These are phyloP conservation scores for Atta colombica DNA, from an alignment of 1,140 invertebrate species.

Conservation along the genomic window DNA sequence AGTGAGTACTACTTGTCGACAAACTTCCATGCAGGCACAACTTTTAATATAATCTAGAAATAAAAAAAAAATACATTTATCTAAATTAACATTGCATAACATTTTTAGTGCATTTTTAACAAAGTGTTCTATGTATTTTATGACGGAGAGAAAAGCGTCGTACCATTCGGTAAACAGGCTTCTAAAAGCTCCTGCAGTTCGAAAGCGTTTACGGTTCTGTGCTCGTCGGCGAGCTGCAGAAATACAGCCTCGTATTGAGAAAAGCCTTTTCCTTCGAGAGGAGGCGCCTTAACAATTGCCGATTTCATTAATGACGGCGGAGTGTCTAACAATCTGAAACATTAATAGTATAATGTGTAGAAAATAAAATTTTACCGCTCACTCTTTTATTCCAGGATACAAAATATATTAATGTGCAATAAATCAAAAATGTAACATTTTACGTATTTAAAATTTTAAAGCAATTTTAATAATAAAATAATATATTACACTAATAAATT, in stretches of 20 bases:
- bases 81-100: not conserved
- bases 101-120: not conserved
- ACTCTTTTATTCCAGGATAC: not conserved
- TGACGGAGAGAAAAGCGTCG: slow-evolving; percentile 45
- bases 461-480: not conserved
- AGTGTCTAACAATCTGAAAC: slow-evolving; percentile 90
- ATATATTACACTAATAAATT: not conserved
- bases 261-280: slow-evolving; percentile 92
- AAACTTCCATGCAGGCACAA: slow-evolving; percentile 96
- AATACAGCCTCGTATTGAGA: slow-evolving; percentile 96
- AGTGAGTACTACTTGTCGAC: slow-evolving; percentile 95
- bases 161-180: slow-evolving; percentile 96
- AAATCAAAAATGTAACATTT: not conserved
- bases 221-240: slow-evolving; percentile 95
- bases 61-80: slow-evolving; percentile 46
- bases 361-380: not conserved
- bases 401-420: slow-evolving; percentile 22
- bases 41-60: slow-evolving; percentile 96
- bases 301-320: slow-evolving; percentile 91
- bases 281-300: slow-evolving; percentile 91
- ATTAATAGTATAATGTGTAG: not conserved
- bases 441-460: not conserved
- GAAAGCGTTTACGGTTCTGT: slow-evolving; percentile 95
- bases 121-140: slow-evolving; percentile 30
- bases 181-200: slow-evolving; percentile 96